Conservation (phyloP, 37 sponge, comb jelly and placozoan genomes). For the Geodia barretti region DNA sequence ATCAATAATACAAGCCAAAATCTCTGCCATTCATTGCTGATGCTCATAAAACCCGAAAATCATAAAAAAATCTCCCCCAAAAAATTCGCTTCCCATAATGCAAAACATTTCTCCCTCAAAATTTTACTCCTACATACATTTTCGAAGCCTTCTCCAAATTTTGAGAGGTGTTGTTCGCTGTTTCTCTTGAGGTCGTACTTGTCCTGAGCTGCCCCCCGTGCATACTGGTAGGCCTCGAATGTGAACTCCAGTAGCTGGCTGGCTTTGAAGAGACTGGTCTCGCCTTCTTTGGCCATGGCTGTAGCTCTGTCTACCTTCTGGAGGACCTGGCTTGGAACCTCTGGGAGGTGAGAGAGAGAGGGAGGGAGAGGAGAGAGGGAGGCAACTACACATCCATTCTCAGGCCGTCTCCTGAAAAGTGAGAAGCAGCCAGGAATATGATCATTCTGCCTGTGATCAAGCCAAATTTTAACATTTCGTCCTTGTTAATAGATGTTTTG, state of each 20-base stretch:
- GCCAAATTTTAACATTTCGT: no score
- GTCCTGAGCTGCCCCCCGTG: conserved; percentile 16
- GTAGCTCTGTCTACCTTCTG: conserved; percentile 18
- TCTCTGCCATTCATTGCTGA: no score
- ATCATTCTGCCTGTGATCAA: no score
- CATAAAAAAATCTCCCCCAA: no score
- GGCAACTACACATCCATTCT: not conserved
- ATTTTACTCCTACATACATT: no score
- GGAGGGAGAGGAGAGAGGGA: not conserved
- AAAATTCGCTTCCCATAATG: no score
- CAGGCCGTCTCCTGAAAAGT: no score
- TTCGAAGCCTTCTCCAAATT: conserved; percentile 22
- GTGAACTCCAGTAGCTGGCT: conserved; percentile 33
- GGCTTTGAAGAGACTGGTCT: conserved; percentile 38
- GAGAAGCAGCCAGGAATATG: no score
- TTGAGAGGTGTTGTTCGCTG: not conserved
- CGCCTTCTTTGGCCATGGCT: conserved; percentile 23
- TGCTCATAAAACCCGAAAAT: no score
- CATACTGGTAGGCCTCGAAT: conserved; percentile 20
- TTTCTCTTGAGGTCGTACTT: conserved; percentile 15
- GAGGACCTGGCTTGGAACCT: conserved; percentile 18
- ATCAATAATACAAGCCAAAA: no score
- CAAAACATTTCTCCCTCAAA: no score
- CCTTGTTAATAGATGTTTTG: no score
- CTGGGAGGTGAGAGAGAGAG: not conserved